Percentiles rank a stretch among this genome's conserved stretches.
Conservation (phyloP, 2,888 invertebrate species). For the Idaea biselata region DNA sequence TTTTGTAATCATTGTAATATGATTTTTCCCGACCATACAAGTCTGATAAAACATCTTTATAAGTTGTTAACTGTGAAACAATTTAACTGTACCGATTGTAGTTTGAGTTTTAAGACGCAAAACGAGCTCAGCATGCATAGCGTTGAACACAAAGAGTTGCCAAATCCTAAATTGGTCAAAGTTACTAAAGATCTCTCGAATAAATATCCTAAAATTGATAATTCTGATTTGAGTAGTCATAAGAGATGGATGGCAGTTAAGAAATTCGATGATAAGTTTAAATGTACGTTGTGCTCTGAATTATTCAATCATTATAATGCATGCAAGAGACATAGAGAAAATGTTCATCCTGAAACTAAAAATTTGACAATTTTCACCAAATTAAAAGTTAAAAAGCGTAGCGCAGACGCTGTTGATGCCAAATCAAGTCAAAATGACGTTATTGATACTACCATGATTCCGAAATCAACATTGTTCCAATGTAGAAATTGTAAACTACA, state of each 20-base stretch:
- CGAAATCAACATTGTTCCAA: not conserved
- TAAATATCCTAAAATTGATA: conserved; percentile 6
- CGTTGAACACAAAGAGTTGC: conserved; percentile 9
- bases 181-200: conserved; percentile 9
- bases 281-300: conserved; percentile 25
- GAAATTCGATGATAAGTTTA: conserved; percentile 8
- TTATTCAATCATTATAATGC: conserved; percentile 5
- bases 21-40: conserved; percentile 37
- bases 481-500: not conserved
- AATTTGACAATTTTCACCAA: conserved; percentile 12
- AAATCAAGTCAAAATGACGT: conserved; percentile 4
- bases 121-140: conserved; percentile 18
- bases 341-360: conserved; percentile 14
- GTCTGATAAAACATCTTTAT: conserved; percentile 49
- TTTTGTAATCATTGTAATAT: conserved; percentile 50
- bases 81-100: conserved; percentile 21
- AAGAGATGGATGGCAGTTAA: conserved; percentile 3
- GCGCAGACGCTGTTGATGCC: not conserved
- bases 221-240: not conserved
- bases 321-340: conserved; percentile 17
- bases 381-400: conserved; percentile 8
- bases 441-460: conserved; percentile 1
- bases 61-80: conserved; percentile 37
- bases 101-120: conserved; percentile 13
- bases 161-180: conserved; percentile 16